Conservation (phyloP, 2,797 vertebrate species). For the Acridotheres tristis region DNA sequence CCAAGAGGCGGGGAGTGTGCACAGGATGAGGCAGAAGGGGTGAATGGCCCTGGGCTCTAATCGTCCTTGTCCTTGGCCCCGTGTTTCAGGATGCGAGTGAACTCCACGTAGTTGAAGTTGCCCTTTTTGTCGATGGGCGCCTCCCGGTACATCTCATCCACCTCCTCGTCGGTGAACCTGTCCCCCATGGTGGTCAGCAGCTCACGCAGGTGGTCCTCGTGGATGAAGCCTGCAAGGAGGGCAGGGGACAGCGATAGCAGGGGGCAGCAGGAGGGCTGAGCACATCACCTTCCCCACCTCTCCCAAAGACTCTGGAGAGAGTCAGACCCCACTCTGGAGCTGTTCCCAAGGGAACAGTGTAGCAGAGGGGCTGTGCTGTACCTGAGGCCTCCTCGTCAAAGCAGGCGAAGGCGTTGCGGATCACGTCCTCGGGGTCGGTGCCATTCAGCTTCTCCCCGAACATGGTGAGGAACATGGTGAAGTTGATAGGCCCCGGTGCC, state of each 20-base stretch:
- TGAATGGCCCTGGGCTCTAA: not conserved
- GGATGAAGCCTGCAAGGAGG: slow-evolving; percentile 85
- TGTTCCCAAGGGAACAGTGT: rapidly evolving
- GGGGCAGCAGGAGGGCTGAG: not conserved
- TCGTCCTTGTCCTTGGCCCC: slow-evolving; percentile 98
- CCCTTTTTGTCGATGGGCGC: slow-evolving; percentile 98
- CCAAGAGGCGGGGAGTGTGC: not conserved
- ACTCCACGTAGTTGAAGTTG: slow-evolving; percentile 98
- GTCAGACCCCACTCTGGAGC: not conserved
- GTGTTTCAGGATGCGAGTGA: slow-evolving; percentile 98
- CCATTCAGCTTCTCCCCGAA: slow-evolving; percentile 97
- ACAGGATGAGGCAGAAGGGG: not conserved
- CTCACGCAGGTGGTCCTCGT: slow-evolving; percentile 96
- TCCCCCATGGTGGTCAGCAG: slow-evolving; percentile 99
- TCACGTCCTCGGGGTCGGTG: slow-evolving; percentile 96
- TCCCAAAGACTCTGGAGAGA: too few relatives aligned
- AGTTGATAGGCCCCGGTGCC: slow-evolving; percentile 97
- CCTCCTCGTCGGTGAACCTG: slow-evolving; percentile 96
- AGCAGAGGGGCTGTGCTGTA: not conserved
- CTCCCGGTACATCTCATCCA: slow-evolving; percentile 97
- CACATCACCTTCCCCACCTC: not conserved
- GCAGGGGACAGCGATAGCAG: not conserved
- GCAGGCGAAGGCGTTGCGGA: slow-evolving; percentile 97
- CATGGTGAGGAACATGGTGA: slow-evolving; percentile 99
- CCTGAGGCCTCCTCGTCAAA: slow-evolving; percentile 97